phyloP scores from a whole-genome alignment of 2,113 vertebrate genomes.

The Dromaius novaehollandiae region DNA sequence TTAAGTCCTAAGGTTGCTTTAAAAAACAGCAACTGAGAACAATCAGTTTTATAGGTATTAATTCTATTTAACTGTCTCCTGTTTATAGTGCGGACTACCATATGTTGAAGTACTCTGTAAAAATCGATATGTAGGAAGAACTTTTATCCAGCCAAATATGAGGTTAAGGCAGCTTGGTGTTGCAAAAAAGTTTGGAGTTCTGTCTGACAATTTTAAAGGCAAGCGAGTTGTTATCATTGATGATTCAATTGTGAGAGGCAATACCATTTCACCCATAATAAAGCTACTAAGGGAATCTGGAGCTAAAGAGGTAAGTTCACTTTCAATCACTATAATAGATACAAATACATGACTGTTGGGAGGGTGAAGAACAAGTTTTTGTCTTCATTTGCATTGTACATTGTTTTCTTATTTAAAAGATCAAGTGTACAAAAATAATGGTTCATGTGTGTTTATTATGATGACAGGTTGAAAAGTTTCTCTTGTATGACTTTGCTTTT shows the following conservation, averaged over 20 bases:
- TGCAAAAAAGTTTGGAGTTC: constrained; percentile 96
- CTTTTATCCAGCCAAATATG: constrained; percentile 97
- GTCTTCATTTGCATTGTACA: not conserved
- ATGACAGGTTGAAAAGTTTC: not conserved
- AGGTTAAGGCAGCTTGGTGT: constrained; percentile 96
- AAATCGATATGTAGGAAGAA: constrained; percentile 96
- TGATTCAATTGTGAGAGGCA: constrained; percentile 97
- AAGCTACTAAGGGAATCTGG: constrained; percentile 96
- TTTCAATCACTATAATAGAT: not conserved
- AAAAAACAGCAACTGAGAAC: not conserved
- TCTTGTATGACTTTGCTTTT: not conserved
- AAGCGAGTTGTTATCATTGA: constrained; percentile 95
- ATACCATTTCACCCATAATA: constrained; percentile 98
- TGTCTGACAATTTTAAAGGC: constrained; percentile 95
- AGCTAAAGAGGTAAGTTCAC: constrained; percentile 88
- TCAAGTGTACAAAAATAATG: not conserved
- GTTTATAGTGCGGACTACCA: constrained; percentile 86
- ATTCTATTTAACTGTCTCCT: not conserved
- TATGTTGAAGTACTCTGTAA: constrained; percentile 97
- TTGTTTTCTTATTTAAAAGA: not conserved
- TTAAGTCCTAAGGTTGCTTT: not conserved
- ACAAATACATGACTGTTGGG: not conserved
- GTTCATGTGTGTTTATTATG: not conserved
- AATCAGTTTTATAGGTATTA: not conserved
- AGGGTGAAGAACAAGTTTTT: not conserved